Evolutionary conservation across 2,888 invertebrate species (phyloP).

Genomic region (Colostygia pectinataria): DNA sequence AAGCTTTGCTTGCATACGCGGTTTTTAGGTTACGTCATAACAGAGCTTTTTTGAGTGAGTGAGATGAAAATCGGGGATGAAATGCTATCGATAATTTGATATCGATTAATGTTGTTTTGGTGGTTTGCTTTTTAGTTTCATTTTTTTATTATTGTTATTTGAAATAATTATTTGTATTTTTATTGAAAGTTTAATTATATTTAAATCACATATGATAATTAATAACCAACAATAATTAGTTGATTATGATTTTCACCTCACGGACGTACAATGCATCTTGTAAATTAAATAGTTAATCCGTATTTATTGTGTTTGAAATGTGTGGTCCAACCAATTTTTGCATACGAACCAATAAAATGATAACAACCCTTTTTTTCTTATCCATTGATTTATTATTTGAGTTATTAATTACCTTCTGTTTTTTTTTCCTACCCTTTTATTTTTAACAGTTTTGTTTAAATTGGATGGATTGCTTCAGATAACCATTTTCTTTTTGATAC

Average conservation of each 20-base stretch:
- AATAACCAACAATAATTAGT: too few species aligned
- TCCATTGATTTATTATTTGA: background rate
- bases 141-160: background rate
- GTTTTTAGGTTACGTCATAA: too few species aligned
- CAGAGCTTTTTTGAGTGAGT: too few species aligned
- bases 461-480: slow-evolving; percentile 58
- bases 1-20: too few species aligned
- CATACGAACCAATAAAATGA: background rate
- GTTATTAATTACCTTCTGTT: background rate
- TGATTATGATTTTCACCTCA: slow-evolving; percentile 26
- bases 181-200: background rate
- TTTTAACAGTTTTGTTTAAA: slow-evolving; percentile 15
- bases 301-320: slow-evolving; percentile 45
- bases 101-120: background rate
- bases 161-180: background rate
- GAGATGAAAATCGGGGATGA: slow-evolving; percentile 27
- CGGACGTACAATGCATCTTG: slow-evolving; percentile 31
- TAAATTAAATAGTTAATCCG: slow-evolving; percentile 15
- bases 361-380: too few species aligned
- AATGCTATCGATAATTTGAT: background rate
- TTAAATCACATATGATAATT: too few species aligned
- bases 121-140: background rate
- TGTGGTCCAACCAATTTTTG: slow-evolving; percentile 60
- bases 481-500: too few species aligned
- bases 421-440: background rate